Evolutionary conservation across 2,888 invertebrate species (phyloP), one percentile per base, ranked within the genome.

Genomic region (Litoditis marina): DNA sequence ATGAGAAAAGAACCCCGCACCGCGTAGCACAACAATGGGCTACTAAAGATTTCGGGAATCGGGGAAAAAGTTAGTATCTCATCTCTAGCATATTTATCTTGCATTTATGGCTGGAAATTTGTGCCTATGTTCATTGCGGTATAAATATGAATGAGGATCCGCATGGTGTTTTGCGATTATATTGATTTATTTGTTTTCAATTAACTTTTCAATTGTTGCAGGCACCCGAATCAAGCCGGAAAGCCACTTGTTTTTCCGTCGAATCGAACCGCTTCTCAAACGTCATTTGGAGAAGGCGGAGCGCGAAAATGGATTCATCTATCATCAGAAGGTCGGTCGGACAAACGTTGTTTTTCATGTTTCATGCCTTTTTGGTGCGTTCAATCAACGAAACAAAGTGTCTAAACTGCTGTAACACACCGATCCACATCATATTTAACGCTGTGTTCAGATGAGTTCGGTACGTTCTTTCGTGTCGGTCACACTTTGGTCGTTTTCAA

Each of bases 271-370:
- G 19, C 82, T 87, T 52, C 84, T 88, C 19, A 85, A 85, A 66
- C 81, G 87, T 42, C 88, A 87, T 8, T 82, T 88, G 58, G 88
- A 88, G 65, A 88, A 89, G 79, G 88, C 88, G 80, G 87, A 88
- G 71, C 81, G 88, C 60, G 88, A 89, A 82, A 89, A 89, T 82
- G 87, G 88, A 60, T 86, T 88, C 68, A 89, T 88, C 71, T 88
- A 88, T 76, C 88, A 89, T 74, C 87, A 88, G 77, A 87, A 86
- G 77, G 85, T 63, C n/a, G 22, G 7, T 32, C 13, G 4, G 19
- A n/a, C 6, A 42, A 25, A 25, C 52, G 30, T 19, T 16, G 13
- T 22, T 8, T 55, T 11, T 25, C 27, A 22, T 8, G 11, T 47
- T 55, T 4, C 27, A 53, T 54, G 63, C 11, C 39, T 44, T 44